Evolutionary conservation across 2,113 vertebrate genomes (phyloP), one percentile per base, ranked within the genome.

Genomic region (Corydoras maculifer): DNA sequence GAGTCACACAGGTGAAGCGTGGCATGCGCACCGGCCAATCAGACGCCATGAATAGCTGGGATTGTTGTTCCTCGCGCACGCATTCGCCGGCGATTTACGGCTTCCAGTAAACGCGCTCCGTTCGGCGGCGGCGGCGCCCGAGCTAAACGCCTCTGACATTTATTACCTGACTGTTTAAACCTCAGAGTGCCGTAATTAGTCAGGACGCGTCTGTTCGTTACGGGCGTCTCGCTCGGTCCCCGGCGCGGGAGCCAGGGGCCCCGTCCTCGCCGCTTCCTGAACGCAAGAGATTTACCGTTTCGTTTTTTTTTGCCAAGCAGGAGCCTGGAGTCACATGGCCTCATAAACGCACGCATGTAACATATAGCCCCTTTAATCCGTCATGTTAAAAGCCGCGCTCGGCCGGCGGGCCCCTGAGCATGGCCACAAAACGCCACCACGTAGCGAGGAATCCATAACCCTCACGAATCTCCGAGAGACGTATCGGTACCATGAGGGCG

Each of bases 301-400:
- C 1, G 35, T 43, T 43, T 43, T 25, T 68, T 67, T 67, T 84
- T 84, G 81, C 84, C 85, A 79, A 86, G 70, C 74, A 85, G 75
- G 55, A 81, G 80, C 79, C 79, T 79, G 77, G 84, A 80, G 79
- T 85, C 84, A 86, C 85, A 75, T 81, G 74, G 77, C 74, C 70
- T 80, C 83, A 86, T 87, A 87, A 86, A 86, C 83, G 82, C 82
- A 80, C 84, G 86, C 83, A 81, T 85, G 83, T 86, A 84, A 83
- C 75, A 75, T 82, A 83, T 82, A 78, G 77, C 73, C 73, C 65
- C 82, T 83, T 89, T 87, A 88, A 86, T 85, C 77, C 82, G 87
- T 86, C 84, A 86, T 81, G 84, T 85, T 88, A 85, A 88, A 88
- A 75, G 65, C 73, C 78, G 78, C 82, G 74, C 75, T 71, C 80